phyloP scores from a whole-genome alignment of 2,113 vertebrate species.

The Carlito syrichta region DNA sequence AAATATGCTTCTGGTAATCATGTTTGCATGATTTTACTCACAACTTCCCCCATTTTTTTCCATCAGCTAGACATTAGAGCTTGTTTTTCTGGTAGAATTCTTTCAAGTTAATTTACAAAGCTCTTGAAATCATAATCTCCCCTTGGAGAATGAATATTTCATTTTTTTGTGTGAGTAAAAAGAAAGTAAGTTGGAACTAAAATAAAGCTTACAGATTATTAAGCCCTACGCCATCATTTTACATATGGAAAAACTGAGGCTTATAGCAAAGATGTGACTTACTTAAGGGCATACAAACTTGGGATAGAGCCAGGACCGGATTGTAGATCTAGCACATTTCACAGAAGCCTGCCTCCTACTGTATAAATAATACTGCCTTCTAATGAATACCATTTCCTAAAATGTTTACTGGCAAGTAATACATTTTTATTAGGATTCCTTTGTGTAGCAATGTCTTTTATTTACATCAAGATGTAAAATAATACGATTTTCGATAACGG shows the following conservation, averaged over 20 bases:
- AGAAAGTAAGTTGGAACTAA: not conserved
- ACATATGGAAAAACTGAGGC: not conserved
- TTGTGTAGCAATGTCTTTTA: not conserved
- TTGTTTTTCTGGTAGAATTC: conserved; percentile 7
- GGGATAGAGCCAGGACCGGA: not conserved
- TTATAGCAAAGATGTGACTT: not conserved
- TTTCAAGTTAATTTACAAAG: not conserved
- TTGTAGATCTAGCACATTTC: not conserved
- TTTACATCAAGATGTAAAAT: not conserved
- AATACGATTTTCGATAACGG: not conserved
- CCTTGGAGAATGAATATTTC: not conserved
- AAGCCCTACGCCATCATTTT: not conserved
- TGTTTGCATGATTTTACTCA: conserved; percentile 37
- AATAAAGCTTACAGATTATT: not conserved
- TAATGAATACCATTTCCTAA: not conserved
- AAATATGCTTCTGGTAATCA: conserved; percentile 43
- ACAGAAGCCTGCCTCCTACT: not conserved
- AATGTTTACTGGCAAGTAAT: not conserved
- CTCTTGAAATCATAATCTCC: not conserved
- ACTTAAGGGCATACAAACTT: not conserved
- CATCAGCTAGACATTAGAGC: not conserved
- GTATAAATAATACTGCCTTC: not conserved
- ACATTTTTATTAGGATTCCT: not conserved
- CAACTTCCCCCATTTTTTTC: not conserved
- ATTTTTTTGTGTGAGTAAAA: conserved; percentile 12